Base-by-base conservation (phyloP, 2,888 invertebrate genomes). In the Dryobota labecula region DNA sequence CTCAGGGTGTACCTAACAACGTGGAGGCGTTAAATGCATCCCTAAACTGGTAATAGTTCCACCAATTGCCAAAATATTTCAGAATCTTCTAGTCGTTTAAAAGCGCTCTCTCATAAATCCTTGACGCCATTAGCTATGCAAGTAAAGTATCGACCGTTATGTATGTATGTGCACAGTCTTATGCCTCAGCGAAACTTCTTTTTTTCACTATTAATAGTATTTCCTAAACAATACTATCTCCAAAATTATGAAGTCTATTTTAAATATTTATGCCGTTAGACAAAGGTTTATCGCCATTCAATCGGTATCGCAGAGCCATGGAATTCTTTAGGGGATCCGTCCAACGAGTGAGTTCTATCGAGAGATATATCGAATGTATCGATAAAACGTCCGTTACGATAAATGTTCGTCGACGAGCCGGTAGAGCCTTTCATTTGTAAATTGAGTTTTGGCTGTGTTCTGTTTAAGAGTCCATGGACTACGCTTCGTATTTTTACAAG, bases 221-320 rank as follows among this genome's bases (percentile, higher is more conserved):
- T 9, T 36, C 5, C 6, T 20, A 56, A 78, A 65, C 56, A 65
- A 65, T 62, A 47, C 49, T 65, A 78, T 73, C 51, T 65, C 20
- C 36, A 41, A 54, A 49, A 68, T 61, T 33, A 53, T 43, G 20
- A 45, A 69, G 33, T 57, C 30, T 41, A 60, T 67, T 76, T 65
- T 24, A 56, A 68, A 71, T 65, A 83, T 80, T 70, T 70, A 76
- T 76, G 63, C 60, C 41, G 49, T 74, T 62, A 70, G 72, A 83
- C 72, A 62, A 70, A 76, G 76, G 70, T 69, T 63, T 71, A 82
- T 84, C 78, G 74, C 33, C 56, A 82, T 82, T 84, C 74, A 70
- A 68, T 71, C 72, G 54, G 65, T 74, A 70, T 78, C 61, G 56
- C 47, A 49, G 49, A 71, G 61, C 60, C 62, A 53, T 54, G 68